Conservation (phyloP, 2,113 vertebrate species). For the Micronycteris hirsuta region DNA sequence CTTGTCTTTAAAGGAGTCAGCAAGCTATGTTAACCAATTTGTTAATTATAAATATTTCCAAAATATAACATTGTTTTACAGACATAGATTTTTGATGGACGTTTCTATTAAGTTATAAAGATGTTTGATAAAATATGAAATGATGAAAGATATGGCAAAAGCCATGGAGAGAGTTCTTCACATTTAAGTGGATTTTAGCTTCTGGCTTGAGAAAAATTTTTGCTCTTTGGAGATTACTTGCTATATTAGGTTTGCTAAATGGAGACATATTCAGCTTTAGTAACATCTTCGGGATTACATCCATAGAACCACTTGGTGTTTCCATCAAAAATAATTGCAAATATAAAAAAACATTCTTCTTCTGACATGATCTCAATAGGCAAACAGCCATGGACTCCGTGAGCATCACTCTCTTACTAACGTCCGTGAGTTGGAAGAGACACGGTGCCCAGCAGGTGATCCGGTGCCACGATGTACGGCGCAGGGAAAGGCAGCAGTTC, state of each 20-base stretch:
- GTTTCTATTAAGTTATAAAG: neutral
- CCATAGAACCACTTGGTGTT: neutral
- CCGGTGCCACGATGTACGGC: accelerated
- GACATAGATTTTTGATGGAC: neutral
- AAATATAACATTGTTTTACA: neutral
- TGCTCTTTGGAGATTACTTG: neutral
- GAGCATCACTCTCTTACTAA: neutral
- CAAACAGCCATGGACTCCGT: neutral
- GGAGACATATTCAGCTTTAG: slow-evolving; percentile 4
- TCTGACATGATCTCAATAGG: neutral
- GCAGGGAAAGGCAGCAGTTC: neutral
- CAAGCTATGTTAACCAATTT: neutral
- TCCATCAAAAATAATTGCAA: neutral
- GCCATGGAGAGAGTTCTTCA: neutral
- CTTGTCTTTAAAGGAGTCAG: neutral
- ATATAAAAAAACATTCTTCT: neutral
- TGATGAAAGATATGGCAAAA: neutral
- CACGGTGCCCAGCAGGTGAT: neutral
- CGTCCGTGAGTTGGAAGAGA: neutral
- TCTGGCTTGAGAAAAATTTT: slow-evolving; percentile 26
- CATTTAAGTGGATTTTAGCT: neutral
- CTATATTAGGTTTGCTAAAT: neutral
- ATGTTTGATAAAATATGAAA: slow-evolving; percentile 45
- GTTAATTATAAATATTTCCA: neutral
- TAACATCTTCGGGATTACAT: neutral